These are phyloP conservation scores for Sabatieria punctata DNA, from an alignment of 2,888 invertebrate genomes.

Conservation along the genomic window DNA sequence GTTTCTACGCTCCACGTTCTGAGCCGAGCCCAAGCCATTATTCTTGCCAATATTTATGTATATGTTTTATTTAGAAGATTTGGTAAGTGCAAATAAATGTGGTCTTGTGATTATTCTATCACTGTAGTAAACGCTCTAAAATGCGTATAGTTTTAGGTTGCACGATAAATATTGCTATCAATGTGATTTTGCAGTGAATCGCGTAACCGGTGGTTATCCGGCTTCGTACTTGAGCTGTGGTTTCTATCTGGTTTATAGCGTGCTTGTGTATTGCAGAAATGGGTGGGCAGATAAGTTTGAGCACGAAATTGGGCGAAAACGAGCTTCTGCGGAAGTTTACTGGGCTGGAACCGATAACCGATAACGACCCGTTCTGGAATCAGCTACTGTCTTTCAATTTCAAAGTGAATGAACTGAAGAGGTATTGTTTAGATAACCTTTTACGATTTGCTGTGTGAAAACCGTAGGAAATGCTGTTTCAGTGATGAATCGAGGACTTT, in stretches of 20 bases:
- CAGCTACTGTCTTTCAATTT: constrained; percentile 63
- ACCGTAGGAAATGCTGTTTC: background rate
- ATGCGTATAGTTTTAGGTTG: too few relatives aligned
- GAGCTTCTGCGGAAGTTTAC: constrained; percentile 60
- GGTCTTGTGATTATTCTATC: too few relatives aligned
- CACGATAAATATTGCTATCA: too few relatives aligned
- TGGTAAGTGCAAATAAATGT: background rate
- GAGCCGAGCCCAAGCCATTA: too few relatives aligned
- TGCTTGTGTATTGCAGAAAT: constrained; percentile 16
- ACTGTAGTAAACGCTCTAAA: background rate
- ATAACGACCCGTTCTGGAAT: constrained; percentile 85
- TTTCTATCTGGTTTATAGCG: too few relatives aligned
- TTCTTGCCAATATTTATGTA: too few relatives aligned
- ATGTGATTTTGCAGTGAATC: too few relatives aligned
- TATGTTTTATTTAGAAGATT: background rate
- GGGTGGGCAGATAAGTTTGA: constrained; percentile 34
- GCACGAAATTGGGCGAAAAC: constrained; percentile 51
- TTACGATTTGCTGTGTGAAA: background rate
- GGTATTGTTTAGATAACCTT: constrained; percentile 14
- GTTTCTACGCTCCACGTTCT: too few relatives aligned
- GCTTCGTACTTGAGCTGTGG: too few relatives aligned
- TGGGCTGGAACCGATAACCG: constrained; percentile 56
- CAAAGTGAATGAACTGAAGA: constrained; percentile 21
- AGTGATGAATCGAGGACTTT: too few relatives aligned
- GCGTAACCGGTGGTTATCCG: too few relatives aligned